Evolutionary conservation across 2,113 vertebrate species (phyloP), one percentile per base, ranked within the genome.

Genomic region (Girardinichthys multiradiatus): DNA sequence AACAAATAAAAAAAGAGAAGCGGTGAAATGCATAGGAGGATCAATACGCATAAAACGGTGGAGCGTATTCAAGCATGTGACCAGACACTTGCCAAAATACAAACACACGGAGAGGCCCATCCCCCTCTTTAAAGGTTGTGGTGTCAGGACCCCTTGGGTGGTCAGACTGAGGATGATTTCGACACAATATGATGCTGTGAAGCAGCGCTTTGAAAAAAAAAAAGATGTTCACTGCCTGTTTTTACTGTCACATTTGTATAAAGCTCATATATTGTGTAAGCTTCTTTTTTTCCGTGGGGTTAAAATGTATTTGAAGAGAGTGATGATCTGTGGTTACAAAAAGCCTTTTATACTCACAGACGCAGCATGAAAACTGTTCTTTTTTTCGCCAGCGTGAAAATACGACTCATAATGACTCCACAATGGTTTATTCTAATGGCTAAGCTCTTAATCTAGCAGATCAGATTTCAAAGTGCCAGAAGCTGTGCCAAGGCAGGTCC

Each of bases 91-190:
- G 87, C 82, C 82, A 81, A 88, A 90, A 91, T 72, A 87, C 89
- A 90, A 79, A 89, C 83, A 86, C 80, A 74, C 72, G 64, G 62
- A 69, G 73, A 64, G 10, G 4, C 89, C 91, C 92, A 88, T 90
- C 92, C 89, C 90, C 91, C 90, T 88, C 61, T 84, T 81, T 75
- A 82, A 61, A 39, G 81, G 88, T 90, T 86, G 92, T 67, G 82
- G 86, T 92, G 89, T 91, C 88, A 92, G 81, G 89, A 86, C 92
- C 91, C 92, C 90, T 93, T 96, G 95, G 94, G 94, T 96, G 95
- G 95, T 95, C 95, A 95, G 91, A 74, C 84, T 90, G 85, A 93
- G 92, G 91, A 94, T 91, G 89, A 90, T 86, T 90, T 90, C 81
- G 74, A 87, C 84, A 90, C 86, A 89, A 83, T 89, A 88, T 91